Percentiles rank a stretch among this genome's conserved stretches.
These are phyloP conservation scores for Chironomus striatipennis DNA, from an alignment of 1,140 invertebrate genomes.

Conservation along the genomic window DNA sequence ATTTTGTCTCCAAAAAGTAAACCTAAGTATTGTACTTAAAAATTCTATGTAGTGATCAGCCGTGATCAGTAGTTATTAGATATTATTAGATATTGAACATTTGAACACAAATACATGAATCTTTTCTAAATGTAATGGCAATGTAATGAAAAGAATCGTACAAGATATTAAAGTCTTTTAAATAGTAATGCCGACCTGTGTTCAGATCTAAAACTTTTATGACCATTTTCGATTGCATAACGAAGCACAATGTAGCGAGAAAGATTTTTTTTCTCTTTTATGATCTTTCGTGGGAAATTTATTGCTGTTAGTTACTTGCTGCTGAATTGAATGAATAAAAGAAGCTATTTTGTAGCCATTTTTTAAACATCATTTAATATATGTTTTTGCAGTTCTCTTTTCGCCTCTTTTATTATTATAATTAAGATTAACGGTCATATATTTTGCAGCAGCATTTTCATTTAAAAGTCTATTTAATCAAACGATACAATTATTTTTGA, in stretches of 20 bases:
- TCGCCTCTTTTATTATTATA: neutral
- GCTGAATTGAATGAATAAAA: neutral
- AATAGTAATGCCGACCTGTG: neutral
- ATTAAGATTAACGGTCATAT: slow-evolving; percentile 16
- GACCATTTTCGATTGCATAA: slow-evolving; percentile 6
- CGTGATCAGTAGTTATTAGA: slow-evolving; percentile 1
- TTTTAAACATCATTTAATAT: neutral
- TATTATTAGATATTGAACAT: neutral
- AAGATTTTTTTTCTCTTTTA: slow-evolving; percentile 14
- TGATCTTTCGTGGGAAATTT: slow-evolving; percentile 19
- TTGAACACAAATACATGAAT: neutral
- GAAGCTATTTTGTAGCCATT: slow-evolving; percentile 19
- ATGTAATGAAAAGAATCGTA: neutral
- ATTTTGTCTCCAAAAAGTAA: too few relatives aligned
- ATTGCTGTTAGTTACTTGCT: neutral
- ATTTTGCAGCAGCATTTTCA: neutral
- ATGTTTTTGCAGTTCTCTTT: neutral
- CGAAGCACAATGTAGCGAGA: slow-evolving; percentile 5
- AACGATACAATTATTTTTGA: too few relatives aligned
- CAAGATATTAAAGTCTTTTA: slow-evolving; percentile 1
- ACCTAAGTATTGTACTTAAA: too few relatives aligned
- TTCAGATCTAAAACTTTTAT: neutral
- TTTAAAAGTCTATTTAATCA: too few relatives aligned
- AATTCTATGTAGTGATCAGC: too few relatives aligned
- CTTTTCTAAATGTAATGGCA: neutral